Percentiles rank a stretch among this genome's conserved stretches.
Conservation (phyloP, 2,113 vertebrate genomes). For the Aviceda subcristata region DNA sequence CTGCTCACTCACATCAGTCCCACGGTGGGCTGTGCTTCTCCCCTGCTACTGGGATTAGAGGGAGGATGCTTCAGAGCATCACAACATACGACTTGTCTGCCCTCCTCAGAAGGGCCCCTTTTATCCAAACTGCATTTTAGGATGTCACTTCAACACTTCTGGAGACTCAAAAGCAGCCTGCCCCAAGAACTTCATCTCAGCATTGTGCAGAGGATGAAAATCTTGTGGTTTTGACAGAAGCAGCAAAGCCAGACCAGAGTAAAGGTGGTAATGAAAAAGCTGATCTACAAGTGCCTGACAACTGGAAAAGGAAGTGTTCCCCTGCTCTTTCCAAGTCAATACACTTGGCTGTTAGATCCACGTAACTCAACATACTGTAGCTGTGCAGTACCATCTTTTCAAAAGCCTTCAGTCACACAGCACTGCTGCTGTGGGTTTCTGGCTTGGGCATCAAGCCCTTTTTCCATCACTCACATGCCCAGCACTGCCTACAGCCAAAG, state of each 20-base stretch:
- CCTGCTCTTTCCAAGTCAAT: background rate
- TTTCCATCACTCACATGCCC: background rate
- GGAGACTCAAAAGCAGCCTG: background rate
- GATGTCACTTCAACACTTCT: background rate
- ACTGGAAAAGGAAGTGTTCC: background rate
- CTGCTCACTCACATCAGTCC: background rate
- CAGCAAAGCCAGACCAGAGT: background rate
- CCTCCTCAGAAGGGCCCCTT: background rate
- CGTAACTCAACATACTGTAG: no score
- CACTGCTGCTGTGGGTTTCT: background rate
- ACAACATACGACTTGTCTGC: fast-evolving
- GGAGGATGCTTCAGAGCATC: background rate
- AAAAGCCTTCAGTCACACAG: background rate
- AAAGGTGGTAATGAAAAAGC: background rate
- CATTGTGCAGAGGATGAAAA: background rate
- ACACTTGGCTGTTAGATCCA: background rate
- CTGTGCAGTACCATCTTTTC: background rate
- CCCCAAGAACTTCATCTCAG: background rate
- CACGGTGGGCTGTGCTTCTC: fast-evolving
- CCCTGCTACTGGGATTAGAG: no score
- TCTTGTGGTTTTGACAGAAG: background rate
- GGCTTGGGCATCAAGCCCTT: background rate
- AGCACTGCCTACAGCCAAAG: background rate
- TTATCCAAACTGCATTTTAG: background rate
- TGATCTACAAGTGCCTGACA: fast-evolving